Evolutionary conservation across 2,113 vertebrate species (phyloP), one percentile per base, ranked within the genome.

Genomic region (Rhinichthys klamathensis): DNA sequence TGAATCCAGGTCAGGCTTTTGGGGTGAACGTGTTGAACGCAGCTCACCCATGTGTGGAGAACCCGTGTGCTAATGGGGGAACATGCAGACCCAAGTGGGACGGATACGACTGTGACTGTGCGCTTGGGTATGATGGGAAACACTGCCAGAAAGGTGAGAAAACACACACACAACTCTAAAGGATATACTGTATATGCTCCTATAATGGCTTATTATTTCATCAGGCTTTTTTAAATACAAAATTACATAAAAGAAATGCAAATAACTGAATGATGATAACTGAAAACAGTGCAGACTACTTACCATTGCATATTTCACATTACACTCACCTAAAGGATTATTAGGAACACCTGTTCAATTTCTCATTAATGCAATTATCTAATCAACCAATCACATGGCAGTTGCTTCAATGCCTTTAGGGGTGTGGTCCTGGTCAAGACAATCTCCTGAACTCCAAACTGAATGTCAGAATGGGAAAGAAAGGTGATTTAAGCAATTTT

Each of bases 81-180:
- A 95, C 94, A 85, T 99, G 98, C 2, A 80, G 95, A 82, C 96
- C 98, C 23, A 96, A 94, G 89, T 95, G 96, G 91, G 96, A 99
- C 56, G 87, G 87, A 70, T 99, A 98, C 0, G 96, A 97, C 73
- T 99, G 98, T 74, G 97, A 99, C 92, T 99, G 98, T 85, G 93
- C 96, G 3, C 92, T 98, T 77, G 97, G 97, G 75, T 99, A 97
- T 0, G 97, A 98, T 83, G 98, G 97, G 16, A 92, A 92, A 23
- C 96, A 97, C 79, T 99, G 98, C 89, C 97, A 98, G 89, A 98
- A 97, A 97, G 98, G 98, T 99, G 94, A 83, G 2, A 23, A 9
- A 27, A 75, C 75, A 65, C 75, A 69, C 46, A 56, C 56, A 75
- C 54, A 35, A 11, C 16, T 21, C 32, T 2, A 69, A 23, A 35